Evolutionary conservation across 2,888 invertebrate genomes (phyloP), one percentile per base, ranked within the genome.

Genomic region (Allygus modestus): DNA sequence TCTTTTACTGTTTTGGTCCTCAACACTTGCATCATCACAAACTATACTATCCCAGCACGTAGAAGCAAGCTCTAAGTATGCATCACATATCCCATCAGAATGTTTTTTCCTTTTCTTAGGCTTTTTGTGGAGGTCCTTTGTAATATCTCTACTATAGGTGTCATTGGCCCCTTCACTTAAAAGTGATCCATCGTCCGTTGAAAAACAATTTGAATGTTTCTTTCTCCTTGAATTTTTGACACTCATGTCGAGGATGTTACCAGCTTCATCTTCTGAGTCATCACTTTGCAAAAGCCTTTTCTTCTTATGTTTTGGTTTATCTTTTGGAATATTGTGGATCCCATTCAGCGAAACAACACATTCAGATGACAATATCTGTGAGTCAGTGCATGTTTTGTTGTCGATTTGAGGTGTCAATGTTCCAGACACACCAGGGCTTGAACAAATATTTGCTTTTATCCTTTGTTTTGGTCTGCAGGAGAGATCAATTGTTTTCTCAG

Each of bases 391-490:
- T 28, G 28, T 65, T 31, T 65, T 65, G 17, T 31, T 7, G 28
- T 65, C 26, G 28, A 31, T 17, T 0, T 12, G 26, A 31, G 20
- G 23, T 23, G 65, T 11, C 28, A 31, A 28, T 15, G 28, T 20
- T 1, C 15, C 31, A 4, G 28, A 65, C 7, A 12, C 31, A 65
- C 65, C 65, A 28, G 65, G 65, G 31, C 26, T 65, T 65, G 28
- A n/a, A 46, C 77, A 77, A 26, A 28, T 23, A 37, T 31, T 54
- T n/a, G 28, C 20, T 58, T 79, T 79, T 11, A 79, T 23, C n/a
- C 79, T 79, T 37, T 79, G 79, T 58, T 79, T 79, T 7, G 79
- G 79, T 17, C 79, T 79, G n/a, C 79, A 79, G 28, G 79, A 79
- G 0, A 79, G 37, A 79, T 79, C 79, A 31, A 79, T 79, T n/a